Evolutionary conservation across 2,888 invertebrate species (phyloP).

Genomic region (Mythimna impura): DNA sequence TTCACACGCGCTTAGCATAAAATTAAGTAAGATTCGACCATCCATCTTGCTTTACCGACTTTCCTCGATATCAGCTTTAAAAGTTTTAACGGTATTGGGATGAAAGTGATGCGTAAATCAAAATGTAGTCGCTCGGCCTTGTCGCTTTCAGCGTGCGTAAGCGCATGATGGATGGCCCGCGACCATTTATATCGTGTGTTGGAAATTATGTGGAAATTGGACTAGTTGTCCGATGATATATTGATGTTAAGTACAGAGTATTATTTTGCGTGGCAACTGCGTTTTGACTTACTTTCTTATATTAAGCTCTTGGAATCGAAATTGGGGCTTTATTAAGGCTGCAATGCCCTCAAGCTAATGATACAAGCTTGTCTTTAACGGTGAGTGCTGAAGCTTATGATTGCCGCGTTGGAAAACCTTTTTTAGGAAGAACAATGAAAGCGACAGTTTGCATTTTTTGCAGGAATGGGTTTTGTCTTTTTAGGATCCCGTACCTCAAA

Average conservation of each 20-base stretch:
- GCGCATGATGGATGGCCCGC: constrained; percentile 72
- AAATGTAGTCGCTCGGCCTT: constrained; percentile 72
- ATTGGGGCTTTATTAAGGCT: background rate
- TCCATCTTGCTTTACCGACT: constrained; percentile 84
- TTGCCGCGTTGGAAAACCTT: no score
- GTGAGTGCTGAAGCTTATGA: no score
- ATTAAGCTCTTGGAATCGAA: background rate
- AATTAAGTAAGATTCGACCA: constrained; percentile 78
- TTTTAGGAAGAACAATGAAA: no score
- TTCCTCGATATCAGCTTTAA: constrained; percentile 83
- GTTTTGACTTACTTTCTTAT: constrained; percentile 12
- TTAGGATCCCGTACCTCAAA: no score
- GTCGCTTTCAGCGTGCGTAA: constrained; percentile 76
- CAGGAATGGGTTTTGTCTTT: no score
- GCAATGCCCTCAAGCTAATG: no score
- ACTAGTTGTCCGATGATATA: constrained; percentile 50
- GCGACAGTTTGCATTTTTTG: no score
- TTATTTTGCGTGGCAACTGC: constrained; percentile 10
- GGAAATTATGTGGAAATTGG: constrained; percentile 59
- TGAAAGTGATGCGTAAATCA: constrained; percentile 87
- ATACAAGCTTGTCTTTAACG: no score
- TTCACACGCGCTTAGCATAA: constrained; percentile 84
- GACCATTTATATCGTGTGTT: constrained; percentile 61
- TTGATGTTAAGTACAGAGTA: constrained; percentile 41
- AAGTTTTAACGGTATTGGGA: constrained; percentile 85